These are phyloP conservation scores for Andrena camellia DNA, from an alignment of 2,888 invertebrate genomes.

Conservation along the genomic window DNA sequence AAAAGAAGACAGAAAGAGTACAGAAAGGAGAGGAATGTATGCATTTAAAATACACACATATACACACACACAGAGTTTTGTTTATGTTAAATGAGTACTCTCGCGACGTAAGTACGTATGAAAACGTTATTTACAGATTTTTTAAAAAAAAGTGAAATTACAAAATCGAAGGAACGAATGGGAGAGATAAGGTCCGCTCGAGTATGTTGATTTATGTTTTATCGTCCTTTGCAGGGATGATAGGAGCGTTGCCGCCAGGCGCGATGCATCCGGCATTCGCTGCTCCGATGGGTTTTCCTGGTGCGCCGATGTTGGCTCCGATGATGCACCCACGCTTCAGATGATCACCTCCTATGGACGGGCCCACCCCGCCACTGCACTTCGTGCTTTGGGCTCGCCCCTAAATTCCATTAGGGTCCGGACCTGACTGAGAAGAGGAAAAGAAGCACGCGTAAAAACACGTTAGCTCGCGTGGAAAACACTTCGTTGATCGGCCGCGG, in stretches of 20 bases:
- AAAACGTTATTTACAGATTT: constrained; percentile 44
- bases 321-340: constrained; percentile 95
- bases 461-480: constrained; percentile 59
- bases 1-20: constrained; percentile 4
- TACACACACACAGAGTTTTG: constrained; percentile 13
- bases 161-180: constrained; percentile 3
- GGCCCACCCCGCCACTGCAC: constrained; percentile 86
- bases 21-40: constrained; percentile 27
- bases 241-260: constrained; percentile 85
- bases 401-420: constrained; percentile 75
- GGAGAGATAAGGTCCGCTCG: neutral
- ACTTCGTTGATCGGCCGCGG: constrained; percentile 68
- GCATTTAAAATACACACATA: constrained; percentile 12
- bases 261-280: constrained; percentile 86
- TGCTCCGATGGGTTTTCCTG: constrained; percentile 86
- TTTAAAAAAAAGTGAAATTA: constrained; percentile 20
- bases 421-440: constrained; percentile 66
- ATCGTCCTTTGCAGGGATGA: constrained; percentile 83
- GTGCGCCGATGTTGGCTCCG: constrained; percentile 86
- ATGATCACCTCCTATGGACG: constrained; percentile 90
- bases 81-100: constrained; percentile 47
- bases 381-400: constrained; percentile 88
- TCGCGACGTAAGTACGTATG: constrained; percentile 75
- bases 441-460: constrained; percentile 59
- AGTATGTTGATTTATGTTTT: constrained; percentile 24